Evolutionary conservation across 1,140 invertebrate genomes (phyloP).

Genomic region (Brachionus paranguensis): DNA sequence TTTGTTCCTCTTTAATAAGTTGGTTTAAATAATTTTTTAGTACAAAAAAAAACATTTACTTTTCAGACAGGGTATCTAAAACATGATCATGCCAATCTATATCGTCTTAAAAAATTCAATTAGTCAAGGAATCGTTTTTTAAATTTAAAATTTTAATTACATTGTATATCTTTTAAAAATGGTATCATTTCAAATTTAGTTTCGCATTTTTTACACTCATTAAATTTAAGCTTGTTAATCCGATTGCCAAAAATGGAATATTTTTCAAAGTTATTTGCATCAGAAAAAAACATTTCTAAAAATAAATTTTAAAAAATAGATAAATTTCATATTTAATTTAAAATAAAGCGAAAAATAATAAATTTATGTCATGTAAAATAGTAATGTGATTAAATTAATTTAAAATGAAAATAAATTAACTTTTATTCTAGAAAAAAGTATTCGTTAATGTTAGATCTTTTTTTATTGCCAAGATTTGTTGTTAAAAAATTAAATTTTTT

Average conservation of each 20-base stretch:
- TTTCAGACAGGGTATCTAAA: background rate
- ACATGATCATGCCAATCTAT: background rate
- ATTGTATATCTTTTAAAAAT: background rate
- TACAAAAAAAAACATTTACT: background rate
- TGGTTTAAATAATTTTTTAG: too few relatives aligned
- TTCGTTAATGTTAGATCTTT: too few relatives aligned
- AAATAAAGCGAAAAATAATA: background rate
- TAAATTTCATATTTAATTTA: background rate
- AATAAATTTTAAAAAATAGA: background rate
- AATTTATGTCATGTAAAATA: background rate
- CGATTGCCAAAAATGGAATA: background rate
- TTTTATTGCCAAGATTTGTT: background rate
- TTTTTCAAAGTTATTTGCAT: conserved; percentile 30
- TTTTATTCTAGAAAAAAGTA: background rate
- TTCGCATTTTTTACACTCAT: background rate
- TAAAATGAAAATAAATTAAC: background rate
- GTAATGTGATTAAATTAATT: background rate
- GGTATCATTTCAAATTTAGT: background rate
- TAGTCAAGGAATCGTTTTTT: too few relatives aligned
- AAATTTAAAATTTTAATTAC: background rate
- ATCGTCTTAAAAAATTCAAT: background rate
- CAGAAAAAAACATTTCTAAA: conserved; percentile 28
- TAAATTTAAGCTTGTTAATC: background rate
- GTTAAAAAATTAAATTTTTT: background rate
- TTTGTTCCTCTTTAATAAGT: background rate